A percentile compares a stretch with the other conserved stretches of the same genome.
Evolutionary conservation across 1,140 invertebrate genomes (phyloP).

Genomic region (Plectrocnemia conspersa): DNA sequence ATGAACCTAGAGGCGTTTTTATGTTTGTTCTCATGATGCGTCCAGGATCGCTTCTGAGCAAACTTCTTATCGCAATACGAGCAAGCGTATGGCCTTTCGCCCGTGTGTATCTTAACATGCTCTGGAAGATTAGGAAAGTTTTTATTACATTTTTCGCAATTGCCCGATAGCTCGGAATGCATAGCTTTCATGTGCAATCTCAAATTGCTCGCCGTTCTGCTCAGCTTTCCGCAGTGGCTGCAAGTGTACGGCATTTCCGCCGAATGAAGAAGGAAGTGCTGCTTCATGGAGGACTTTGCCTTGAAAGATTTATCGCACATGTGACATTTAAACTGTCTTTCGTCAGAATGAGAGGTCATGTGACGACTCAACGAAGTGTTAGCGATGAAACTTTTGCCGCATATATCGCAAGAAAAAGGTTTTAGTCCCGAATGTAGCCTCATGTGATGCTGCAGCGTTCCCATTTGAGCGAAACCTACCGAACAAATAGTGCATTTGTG

Average conservation of each 20-base stretch:
- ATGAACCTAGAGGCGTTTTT: conserved; percentile 44
- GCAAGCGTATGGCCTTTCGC: conserved; percentile 64
- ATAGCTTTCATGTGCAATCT: conserved; percentile 44
- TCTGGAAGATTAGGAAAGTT: conserved; percentile 45
- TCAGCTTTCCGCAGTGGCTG: conserved; percentile 50
- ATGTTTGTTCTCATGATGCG: conserved; percentile 45
- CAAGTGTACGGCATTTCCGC: conserved; percentile 43
- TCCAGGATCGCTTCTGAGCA: conserved; percentile 41
- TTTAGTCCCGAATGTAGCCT: conserved; percentile 75
- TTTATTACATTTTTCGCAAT: conserved; percentile 44
- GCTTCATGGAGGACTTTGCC: conserved; percentile 34
- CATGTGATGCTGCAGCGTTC: conserved; percentile 10
- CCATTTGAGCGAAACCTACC: conserved; percentile 34
- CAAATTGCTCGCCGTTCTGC: conserved; percentile 56
- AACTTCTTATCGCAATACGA: conserved; percentile 47
- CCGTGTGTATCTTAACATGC: conserved; percentile 64
- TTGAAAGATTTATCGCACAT: conserved; percentile 44
- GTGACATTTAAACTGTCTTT: conserved; percentile 40
- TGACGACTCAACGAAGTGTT: conserved; percentile 15
- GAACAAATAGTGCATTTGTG: conserved; percentile 24
- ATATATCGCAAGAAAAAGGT: conserved; percentile 66
- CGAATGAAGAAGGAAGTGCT: not conserved
- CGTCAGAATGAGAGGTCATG: conserved; percentile 43
- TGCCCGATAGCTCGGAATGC: conserved; percentile 47
- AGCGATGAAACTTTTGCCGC: conserved; percentile 55